These are phyloP conservation scores for Scolopax mira DNA, from an alignment of 2,113 vertebrate genomes.

Conservation along the genomic window DNA sequence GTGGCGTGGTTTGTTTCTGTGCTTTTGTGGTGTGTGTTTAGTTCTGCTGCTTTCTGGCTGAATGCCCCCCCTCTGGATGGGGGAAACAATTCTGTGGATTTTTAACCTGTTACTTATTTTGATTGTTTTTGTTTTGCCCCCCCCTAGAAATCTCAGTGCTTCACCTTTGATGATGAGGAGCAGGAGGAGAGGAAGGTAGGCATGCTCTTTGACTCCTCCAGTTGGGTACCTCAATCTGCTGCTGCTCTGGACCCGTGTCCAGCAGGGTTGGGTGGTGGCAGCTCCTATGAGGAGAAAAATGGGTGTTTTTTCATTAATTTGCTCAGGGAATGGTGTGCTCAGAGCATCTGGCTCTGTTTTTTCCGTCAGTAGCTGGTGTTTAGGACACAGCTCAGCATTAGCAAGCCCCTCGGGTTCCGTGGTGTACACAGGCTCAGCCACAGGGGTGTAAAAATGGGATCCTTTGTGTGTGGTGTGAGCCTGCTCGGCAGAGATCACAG, in stretches of 20 bases:
- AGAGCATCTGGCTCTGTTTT: not conserved
- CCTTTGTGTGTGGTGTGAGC: not conserved
- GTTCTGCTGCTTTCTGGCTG: not conserved
- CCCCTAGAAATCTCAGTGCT: conserved; percentile 86
- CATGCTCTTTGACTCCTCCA: not conserved
- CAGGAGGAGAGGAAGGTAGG: conserved; percentile 86
- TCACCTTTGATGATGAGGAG: conserved; percentile 82
- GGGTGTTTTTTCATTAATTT: not conserved
- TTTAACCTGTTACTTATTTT: not conserved
- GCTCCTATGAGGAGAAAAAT: not conserved
- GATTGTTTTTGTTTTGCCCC: not conserved
- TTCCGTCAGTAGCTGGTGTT: not conserved
- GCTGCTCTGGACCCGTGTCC: not conserved
- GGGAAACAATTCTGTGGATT: too few relatives aligned
- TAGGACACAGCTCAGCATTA: not conserved
- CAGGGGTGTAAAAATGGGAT: accelerated
- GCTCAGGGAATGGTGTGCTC: not conserved
- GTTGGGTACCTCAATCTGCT: too few relatives aligned
- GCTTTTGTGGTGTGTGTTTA: not conserved
- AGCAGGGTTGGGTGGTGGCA: not conserved
- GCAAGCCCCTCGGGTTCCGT: not conserved
- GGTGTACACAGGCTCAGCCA: not conserved
- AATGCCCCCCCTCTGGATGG: not conserved
- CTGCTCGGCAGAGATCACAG: not conserved
- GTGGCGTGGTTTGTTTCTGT: accelerated